These are phyloP conservation scores for Adelges cooleyi DNA, from an alignment of 1,140 invertebrate genomes.

Conservation along the genomic window DNA sequence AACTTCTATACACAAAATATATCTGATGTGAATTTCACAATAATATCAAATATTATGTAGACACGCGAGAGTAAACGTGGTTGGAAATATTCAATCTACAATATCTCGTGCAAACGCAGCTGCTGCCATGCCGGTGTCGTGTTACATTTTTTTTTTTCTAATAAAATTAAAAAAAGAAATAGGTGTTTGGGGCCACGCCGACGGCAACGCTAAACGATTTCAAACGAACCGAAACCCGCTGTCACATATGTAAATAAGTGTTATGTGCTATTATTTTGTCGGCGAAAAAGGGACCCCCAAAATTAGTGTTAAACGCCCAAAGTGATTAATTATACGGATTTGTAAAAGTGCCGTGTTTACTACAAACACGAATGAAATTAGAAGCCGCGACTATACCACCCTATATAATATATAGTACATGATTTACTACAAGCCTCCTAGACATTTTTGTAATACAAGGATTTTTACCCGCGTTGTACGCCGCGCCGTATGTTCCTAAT, in stretches of 20 bases:
- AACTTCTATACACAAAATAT: no score
- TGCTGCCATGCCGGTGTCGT: conserved; percentile 13
- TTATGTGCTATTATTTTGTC: neutral
- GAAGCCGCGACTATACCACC: neutral
- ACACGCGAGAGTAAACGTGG: no score
- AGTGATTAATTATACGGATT: conserved; percentile 18
- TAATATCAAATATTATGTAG: no score
- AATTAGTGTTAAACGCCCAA: neutral
- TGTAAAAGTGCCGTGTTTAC: conserved; percentile 20
- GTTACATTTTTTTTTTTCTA: conserved; percentile 4
- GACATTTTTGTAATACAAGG: no score
- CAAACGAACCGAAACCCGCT: conserved; percentile 22
- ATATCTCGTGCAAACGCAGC: neutral
- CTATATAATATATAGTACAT: no score
- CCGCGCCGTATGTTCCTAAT: no score
- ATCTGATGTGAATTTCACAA: no score
- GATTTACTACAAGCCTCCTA: no score
- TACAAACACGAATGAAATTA: conserved; percentile 18
- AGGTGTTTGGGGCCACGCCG: neutral
- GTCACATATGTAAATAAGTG: neutral
- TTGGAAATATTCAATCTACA: no score
- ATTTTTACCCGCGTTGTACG: no score
- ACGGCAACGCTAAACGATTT: conserved; percentile 21
- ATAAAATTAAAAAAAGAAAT: conserved; percentile 7
- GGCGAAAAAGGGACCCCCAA: neutral